These are phyloP conservation scores for Neolamprologus variostigma DNA, from an alignment of 2,113 vertebrate species.

Conservation along the genomic window DNA sequence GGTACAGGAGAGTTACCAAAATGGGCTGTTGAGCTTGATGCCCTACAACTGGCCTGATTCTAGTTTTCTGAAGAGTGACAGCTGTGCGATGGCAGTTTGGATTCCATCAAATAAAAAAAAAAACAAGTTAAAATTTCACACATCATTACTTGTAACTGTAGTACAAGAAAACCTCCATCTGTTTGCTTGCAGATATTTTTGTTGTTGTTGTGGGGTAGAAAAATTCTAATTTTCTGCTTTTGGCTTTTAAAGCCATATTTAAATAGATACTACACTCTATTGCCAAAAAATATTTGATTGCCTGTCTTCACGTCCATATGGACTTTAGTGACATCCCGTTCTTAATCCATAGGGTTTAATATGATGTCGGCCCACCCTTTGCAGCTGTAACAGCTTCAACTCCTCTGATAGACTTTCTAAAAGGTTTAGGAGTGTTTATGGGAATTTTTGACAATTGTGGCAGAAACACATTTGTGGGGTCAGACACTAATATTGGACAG, in stretches of 20 bases:
- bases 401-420: background rate
- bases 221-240: background rate
- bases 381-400: background rate
- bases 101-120: slow-evolving; percentile 5
- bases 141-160: slow-evolving; percentile 25
- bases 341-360: background rate
- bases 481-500: background rate
- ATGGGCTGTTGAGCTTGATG: background rate
- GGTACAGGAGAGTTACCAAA: background rate
- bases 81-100: slow-evolving; percentile 24
- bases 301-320: background rate
- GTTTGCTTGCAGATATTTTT: background rate
- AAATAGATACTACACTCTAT: background rate
- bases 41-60: background rate
- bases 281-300: background rate
- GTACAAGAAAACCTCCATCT: slow-evolving; percentile 4
- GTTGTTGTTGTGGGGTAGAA: background rate
- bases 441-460: background rate
- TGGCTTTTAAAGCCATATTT: background rate
- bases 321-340: background rate
- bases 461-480: background rate
- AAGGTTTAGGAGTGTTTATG: background rate
- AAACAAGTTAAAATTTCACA: slow-evolving; percentile 2
- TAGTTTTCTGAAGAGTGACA: slow-evolving; percentile 12
- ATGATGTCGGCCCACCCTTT: background rate